These are phyloP conservation scores for Scatophagus argus DNA, from an alignment of 2,113 vertebrate genomes.

Conservation along the genomic window DNA sequence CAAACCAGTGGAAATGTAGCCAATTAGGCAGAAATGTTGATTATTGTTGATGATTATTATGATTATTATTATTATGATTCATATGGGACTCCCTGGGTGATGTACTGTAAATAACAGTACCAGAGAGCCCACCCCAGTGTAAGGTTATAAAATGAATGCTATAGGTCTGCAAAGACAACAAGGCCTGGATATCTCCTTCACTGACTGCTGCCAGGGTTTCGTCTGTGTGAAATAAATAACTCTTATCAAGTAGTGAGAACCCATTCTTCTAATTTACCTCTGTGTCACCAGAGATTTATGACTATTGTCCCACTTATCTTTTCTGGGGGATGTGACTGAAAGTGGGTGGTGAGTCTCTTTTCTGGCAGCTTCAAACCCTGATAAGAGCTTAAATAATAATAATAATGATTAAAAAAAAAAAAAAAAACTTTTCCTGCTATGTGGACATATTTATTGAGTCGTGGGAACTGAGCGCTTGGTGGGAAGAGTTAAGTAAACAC, in stretches of 20 bases:
- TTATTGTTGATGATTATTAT: no score
- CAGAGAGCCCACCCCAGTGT: no score
- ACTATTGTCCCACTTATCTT: background rate
- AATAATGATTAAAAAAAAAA: no score
- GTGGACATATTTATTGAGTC: background rate
- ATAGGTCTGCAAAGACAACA: background rate
- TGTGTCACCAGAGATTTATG: constrained; percentile 35
- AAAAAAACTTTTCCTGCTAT: background rate
- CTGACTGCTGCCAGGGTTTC: background rate
- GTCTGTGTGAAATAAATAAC: background rate
- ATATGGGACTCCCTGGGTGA: no score
- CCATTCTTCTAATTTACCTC: constrained; percentile 19
- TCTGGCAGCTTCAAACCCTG: background rate
- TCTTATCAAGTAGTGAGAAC: background rate
- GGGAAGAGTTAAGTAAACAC: background rate
- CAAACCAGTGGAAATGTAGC: no score
- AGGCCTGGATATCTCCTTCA: background rate
- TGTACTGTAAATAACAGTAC: no score
- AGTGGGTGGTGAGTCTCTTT: background rate
- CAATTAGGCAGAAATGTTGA: no score
- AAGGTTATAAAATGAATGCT: background rate
- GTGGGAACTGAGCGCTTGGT: background rate
- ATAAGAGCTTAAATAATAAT: no score
- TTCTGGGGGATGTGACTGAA: background rate
- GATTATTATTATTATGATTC: no score